Conservation (phyloP, 2,888 invertebrate species). For the Apamea sordens region DNA sequence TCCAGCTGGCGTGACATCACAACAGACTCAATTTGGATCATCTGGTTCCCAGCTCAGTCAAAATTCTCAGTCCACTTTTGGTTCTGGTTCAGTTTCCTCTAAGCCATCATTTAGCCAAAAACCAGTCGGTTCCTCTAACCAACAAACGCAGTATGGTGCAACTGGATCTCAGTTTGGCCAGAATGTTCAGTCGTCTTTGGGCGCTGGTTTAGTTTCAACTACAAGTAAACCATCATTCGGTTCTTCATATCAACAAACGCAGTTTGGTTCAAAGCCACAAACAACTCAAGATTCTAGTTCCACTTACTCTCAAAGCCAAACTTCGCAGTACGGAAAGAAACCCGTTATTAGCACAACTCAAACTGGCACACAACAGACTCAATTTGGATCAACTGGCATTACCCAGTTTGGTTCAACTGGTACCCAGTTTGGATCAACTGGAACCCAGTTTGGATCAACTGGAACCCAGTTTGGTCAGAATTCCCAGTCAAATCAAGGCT, state of each 20-base stretch:
- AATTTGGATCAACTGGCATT: slow-evolving; percentile 16
- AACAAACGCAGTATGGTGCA: slow-evolving; percentile 17
- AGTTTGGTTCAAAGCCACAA: slow-evolving; percentile 29
- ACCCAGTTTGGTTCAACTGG: not conserved
- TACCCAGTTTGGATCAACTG: slow-evolving; percentile 4
- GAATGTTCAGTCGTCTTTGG: slow-evolving; percentile 4
- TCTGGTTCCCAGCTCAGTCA: slow-evolving; percentile 20
- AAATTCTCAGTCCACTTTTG: slow-evolving; percentile 5
- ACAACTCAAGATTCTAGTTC: slow-evolving; percentile 12
- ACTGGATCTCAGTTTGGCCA: slow-evolving; percentile 22
- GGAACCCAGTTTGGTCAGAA: slow-evolving; percentile 6
- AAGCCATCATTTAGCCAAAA: slow-evolving; percentile 20
- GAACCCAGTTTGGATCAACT: not conserved
- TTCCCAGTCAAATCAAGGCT: slow-evolving; percentile 1
- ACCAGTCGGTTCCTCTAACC: slow-evolving; percentile 1
- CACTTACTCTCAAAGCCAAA: slow-evolving; percentile 14
- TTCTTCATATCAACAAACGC: slow-evolving; percentile 30
- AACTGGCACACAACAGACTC: slow-evolving; percentile 39
- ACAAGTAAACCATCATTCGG: slow-evolving; percentile 16
- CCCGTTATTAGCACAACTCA: slow-evolving; percentile 8
- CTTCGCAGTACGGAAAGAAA: slow-evolving; percentile 10
- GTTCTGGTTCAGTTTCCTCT: not conserved
- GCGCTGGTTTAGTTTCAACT: not conserved
- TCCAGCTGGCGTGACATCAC: slow-evolving; percentile 36
- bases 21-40: slow-evolving; percentile 26